phyloP scores from a whole-genome alignment of 2,797 vertebrate species.

The Syngnathus acus region DNA sequence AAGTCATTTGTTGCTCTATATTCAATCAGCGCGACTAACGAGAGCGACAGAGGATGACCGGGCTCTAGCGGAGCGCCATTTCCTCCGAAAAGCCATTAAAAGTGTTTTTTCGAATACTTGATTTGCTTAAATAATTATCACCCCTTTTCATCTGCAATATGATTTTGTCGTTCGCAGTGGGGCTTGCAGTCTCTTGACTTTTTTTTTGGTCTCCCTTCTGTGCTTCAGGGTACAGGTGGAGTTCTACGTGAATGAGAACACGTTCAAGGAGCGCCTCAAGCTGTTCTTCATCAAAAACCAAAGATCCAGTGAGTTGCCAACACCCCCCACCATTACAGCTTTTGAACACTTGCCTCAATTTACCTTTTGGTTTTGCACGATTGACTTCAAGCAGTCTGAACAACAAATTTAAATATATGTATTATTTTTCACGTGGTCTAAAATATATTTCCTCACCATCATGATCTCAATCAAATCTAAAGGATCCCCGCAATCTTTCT shows the following conservation, averaged over 20 bases:
- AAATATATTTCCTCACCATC: no score
- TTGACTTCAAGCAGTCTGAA: background rate
- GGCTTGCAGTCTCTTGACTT: background rate
- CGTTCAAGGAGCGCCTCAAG: constrained; percentile 82
- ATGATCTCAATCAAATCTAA: no score
- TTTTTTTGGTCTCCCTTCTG: background rate
- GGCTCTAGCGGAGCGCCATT: constrained; percentile 53
- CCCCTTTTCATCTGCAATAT: constrained; percentile 27
- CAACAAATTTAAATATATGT: no score
- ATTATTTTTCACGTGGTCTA: no score
- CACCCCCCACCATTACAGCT: background rate
- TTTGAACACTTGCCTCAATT: constrained; percentile 7
- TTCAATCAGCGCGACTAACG: constrained; percentile 67
- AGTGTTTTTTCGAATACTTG: constrained; percentile 7
- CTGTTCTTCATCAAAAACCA: constrained; percentile 88
- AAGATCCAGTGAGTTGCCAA: constrained; percentile 77
- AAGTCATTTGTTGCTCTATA: constrained; percentile 72
- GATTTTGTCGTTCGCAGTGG: constrained; percentile 1
- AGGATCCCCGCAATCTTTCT: background rate
- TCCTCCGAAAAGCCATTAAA: constrained; percentile 62
- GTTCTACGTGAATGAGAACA: constrained; percentile 84
- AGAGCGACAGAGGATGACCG: constrained; percentile 58
- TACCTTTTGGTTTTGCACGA: constrained; percentile 8
- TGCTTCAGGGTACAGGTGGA: constrained; percentile 75
- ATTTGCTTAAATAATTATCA: constrained; percentile 42